Percentiles rank a stretch among this genome's conserved stretches.
phyloP scores from a whole-genome alignment of 1,140 invertebrate genomes.

The Marisa cornuarietis region DNA sequence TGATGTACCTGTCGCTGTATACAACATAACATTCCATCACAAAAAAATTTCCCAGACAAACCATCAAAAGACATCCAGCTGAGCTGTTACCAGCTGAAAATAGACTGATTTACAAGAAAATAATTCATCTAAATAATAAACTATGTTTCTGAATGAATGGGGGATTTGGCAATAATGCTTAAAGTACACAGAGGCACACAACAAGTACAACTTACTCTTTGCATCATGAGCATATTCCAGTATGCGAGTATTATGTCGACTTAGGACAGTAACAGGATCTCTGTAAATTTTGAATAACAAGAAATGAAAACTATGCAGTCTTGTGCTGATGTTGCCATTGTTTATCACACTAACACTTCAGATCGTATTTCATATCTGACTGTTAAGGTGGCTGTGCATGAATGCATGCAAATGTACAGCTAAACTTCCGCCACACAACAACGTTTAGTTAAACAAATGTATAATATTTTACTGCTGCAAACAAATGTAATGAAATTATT shows the following conservation, averaged over 20 bases:
- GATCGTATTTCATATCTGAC: no score
- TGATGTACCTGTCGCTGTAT: slow-evolving; percentile 37
- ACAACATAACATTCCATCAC: not conserved
- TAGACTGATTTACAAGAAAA: not conserved
- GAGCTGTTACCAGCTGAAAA: not conserved
- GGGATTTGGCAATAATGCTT: not conserved
- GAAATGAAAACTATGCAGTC: not conserved
- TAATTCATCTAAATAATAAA: not conserved
- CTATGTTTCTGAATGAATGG: not conserved
- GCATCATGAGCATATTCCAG: slow-evolving; percentile 54
- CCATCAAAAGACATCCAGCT: not conserved
- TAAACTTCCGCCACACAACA: no score
- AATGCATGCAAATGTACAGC: no score
- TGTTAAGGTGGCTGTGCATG: no score
- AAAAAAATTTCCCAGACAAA: not conserved
- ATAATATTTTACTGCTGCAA: no score
- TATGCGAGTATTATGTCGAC: slow-evolving; percentile 49
- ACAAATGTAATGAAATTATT: no score
- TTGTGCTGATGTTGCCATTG: not conserved
- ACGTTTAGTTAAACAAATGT: no score
- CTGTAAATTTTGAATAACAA: slow-evolving; percentile 33
- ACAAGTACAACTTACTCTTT: slow-evolving; percentile 38
- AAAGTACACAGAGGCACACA: not conserved
- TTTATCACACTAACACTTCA: not conserved
- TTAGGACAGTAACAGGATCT: slow-evolving; percentile 47